These are phyloP conservation scores for Cnemophilus loriae DNA, from an alignment of 2,113 vertebrate species.

Conservation along the genomic window DNA sequence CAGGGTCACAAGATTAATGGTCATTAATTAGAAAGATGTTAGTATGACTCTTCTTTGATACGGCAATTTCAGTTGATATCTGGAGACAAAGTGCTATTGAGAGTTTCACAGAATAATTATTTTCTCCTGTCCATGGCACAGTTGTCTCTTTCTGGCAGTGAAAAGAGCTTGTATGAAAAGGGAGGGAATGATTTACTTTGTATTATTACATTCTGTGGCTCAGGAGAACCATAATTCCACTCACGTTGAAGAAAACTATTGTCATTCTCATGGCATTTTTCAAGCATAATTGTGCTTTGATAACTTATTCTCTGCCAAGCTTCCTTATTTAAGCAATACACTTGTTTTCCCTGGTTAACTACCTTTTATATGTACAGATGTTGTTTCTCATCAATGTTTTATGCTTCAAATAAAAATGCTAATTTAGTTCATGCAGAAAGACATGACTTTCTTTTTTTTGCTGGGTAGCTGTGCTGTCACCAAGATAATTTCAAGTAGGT, in stretches of 20 bases:
- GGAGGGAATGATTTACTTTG: background rate
- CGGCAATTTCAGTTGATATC: background rate
- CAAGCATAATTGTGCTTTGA: background rate
- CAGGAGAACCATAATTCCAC: background rate
- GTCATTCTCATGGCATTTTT: background rate
- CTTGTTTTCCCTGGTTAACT: background rate
- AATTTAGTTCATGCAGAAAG: background rate
- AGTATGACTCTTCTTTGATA: background rate
- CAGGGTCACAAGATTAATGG: background rate
- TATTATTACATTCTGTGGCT: background rate
- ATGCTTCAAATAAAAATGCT: background rate
- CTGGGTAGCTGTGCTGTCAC: background rate
- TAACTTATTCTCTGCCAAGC: background rate
- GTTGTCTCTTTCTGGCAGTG: background rate
- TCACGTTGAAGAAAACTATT: background rate
- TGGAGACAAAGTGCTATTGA: background rate
- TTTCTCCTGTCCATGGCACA: background rate
- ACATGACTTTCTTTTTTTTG: background rate
- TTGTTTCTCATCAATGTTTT: background rate
- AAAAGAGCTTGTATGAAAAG: background rate
- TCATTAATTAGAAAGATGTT: background rate
- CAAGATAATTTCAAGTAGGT: background rate
- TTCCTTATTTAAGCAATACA: background rate
- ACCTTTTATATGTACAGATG: background rate
- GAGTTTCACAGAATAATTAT: background rate